These are phyloP conservation scores for Microcebus griseorufus DNA, from an alignment of 2,113 vertebrate species.

Conservation along the genomic window DNA sequence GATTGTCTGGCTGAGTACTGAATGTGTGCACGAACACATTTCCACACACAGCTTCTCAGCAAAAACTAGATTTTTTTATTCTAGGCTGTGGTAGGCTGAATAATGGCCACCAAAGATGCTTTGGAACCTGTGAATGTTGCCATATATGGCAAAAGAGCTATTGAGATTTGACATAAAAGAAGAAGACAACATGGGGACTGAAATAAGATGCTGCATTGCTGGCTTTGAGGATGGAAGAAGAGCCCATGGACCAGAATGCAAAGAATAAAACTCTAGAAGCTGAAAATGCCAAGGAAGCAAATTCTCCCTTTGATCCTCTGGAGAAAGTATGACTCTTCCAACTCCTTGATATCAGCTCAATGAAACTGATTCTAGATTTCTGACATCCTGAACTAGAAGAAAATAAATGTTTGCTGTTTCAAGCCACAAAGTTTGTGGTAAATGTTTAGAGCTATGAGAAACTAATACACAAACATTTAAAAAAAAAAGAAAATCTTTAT, in stretches of 20 bases:
- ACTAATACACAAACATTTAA: not conserved
- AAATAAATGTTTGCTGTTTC: not conserved
- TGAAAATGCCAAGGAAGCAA: not conserved
- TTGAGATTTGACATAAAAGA: not conserved
- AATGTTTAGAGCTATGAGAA: not conserved
- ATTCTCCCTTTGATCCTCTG: not conserved
- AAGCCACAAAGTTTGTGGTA: not conserved
- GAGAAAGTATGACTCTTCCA: not conserved
- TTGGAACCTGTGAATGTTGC: not conserved
- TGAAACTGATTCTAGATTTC: not conserved
- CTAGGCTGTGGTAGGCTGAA: not conserved
- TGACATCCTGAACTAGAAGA: not conserved
- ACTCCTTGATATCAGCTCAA: not conserved
- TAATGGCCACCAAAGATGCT: not conserved
- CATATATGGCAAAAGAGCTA: not conserved
- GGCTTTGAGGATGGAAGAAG: not conserved
- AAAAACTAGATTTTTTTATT: not conserved
- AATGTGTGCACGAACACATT: not conserved
- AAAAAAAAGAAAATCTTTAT: not conserved
- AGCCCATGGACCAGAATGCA: not conserved
- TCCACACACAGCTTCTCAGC: not conserved
- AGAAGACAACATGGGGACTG: not conserved
- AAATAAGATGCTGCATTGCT: not conserved
- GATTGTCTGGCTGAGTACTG: not conserved
- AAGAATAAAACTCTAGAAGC: not conserved